Conservation (phyloP, 2,113 vertebrate species). For the Salvator merianae region DNA sequence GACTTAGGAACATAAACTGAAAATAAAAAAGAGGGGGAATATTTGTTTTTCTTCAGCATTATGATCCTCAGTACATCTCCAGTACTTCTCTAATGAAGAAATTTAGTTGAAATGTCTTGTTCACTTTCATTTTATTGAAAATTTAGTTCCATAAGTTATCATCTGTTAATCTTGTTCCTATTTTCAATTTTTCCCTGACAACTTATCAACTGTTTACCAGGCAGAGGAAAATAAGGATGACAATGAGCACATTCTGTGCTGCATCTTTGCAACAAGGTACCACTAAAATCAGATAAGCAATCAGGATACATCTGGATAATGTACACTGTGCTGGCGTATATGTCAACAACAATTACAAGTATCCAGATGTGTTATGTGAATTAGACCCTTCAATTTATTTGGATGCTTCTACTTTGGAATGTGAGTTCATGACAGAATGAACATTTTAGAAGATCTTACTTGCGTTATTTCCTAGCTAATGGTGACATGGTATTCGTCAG, state of each 20-base stretch:
- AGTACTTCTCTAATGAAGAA: constrained; percentile 45
- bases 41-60: constrained; percentile 59
- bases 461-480: constrained; percentile 29
- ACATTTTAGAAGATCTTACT: constrained; percentile 32
- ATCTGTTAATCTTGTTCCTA: constrained; percentile 48
- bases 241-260: constrained; percentile 38
- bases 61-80: constrained; percentile 46
- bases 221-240: constrained; percentile 59
- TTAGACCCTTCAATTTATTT: constrained; percentile 47
- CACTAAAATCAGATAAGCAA: constrained; percentile 12
- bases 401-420: constrained; percentile 45
- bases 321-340: constrained; percentile 37
- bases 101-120: constrained; percentile 36
- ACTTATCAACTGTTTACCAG: constrained; percentile 68
- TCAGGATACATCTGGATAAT: constrained; percentile 28
- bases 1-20: constrained; percentile 53
- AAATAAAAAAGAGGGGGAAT: constrained; percentile 52
- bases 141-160: constrained; percentile 62
- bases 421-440: constrained; percentile 18
- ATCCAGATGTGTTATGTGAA: constrained; percentile 49
- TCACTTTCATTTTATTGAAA: constrained; percentile 1
- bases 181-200: constrained; percentile 57
- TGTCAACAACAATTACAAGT: constrained; percentile 48
- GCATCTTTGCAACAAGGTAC: constrained; percentile 20
- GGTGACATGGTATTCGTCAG: not conserved